Base-by-base conservation (phyloP, 2,888 invertebrate genomes). In the Thelaira solivaga region DNA sequence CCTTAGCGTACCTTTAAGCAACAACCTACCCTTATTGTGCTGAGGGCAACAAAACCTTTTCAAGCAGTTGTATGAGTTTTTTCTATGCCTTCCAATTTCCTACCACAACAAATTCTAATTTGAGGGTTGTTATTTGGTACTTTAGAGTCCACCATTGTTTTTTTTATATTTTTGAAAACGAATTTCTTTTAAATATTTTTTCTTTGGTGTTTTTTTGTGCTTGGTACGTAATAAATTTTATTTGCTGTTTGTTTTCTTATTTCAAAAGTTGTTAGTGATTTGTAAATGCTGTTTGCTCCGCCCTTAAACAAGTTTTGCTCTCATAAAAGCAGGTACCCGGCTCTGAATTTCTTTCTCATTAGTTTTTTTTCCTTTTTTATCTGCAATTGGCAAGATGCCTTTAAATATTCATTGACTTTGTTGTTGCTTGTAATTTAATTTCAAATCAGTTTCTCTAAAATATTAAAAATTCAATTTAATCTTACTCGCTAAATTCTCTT, bases 261-360 rank as follows among this genome's bases (percentile, higher is more conserved):
- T 59, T 57, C 7, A 29, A 62, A 24, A 43, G 13, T 47, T 71
- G 31, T 81, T 82, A 84, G 83, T 83, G 78, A 80, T 78, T 80
- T 79, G 82, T 83, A 85, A 85, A 82, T 86, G 86, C 83, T 81
- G 79, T 82, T 83, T 82, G 86, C 86, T 86, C 86, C 86, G 86
- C 86, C 86, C 85, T 82, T 82, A 69, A 26, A 67, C 65, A 62
- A 49, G 49, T 65, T 67, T n/a, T n/a, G n/a, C n/a, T 62, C 57
- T 43, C 26, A 45, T 26, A 11, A 39, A 59, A 49, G 72, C 72
- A 72, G 76, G 73, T 68, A 77, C 22, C 34, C 29, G 11, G 18
- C 8, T 75, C 22, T 24, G 22, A 39, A 57, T 55, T 72, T 64
- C 49, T 64, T 73, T 77, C 51, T 49, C 51, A 4, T 45, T 41